Conservation (phyloP, 2,888 invertebrate species). For the Gordius sp. region DNA sequence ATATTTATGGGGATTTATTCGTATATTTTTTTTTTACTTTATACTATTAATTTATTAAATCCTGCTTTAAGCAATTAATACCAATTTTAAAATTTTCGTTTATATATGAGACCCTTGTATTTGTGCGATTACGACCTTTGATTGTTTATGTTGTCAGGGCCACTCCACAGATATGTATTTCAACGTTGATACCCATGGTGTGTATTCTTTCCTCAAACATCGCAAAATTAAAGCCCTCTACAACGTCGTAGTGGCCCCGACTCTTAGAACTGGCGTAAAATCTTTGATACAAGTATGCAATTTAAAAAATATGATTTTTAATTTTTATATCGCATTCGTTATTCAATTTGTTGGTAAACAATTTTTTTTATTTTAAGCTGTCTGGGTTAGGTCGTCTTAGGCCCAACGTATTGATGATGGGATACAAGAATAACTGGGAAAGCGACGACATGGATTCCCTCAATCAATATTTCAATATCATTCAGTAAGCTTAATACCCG, state of each 20-base stretch:
- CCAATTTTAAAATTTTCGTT: too few relatives aligned
- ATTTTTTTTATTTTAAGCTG: background rate
- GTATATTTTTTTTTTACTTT: too few relatives aligned
- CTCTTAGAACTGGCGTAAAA: slow-evolving; percentile 38
- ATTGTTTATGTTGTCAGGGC: too few relatives aligned
- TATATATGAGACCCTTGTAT: too few relatives aligned
- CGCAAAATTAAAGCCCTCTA: slow-evolving; percentile 72
- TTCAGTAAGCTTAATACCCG: slow-evolving; percentile 18
- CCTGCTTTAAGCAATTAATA: too few relatives aligned
- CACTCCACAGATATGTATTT: slow-evolving; percentile 12
- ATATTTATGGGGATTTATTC: too few relatives aligned
- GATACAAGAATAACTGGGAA: slow-evolving; percentile 18
- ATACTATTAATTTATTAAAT: too few relatives aligned
- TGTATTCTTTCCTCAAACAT: slow-evolving; percentile 30
- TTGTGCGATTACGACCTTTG: too few relatives aligned
- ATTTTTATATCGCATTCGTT: too few relatives aligned
- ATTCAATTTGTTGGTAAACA: background rate
- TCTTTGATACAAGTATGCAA: slow-evolving; percentile 49
- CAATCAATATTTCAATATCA: slow-evolving; percentile 17
- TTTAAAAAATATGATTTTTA: background rate
- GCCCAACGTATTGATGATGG: slow-evolving; percentile 19
- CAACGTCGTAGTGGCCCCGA: slow-evolving; percentile 28
- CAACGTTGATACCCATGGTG: background rate
- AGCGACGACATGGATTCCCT: slow-evolving; percentile 10
- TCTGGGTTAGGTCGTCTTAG: slow-evolving; percentile 18